Evolutionary conservation across 2,113 vertebrate genomes (phyloP), one percentile per base, ranked within the genome.

Genomic region (Saccopteryx leptura): DNA sequence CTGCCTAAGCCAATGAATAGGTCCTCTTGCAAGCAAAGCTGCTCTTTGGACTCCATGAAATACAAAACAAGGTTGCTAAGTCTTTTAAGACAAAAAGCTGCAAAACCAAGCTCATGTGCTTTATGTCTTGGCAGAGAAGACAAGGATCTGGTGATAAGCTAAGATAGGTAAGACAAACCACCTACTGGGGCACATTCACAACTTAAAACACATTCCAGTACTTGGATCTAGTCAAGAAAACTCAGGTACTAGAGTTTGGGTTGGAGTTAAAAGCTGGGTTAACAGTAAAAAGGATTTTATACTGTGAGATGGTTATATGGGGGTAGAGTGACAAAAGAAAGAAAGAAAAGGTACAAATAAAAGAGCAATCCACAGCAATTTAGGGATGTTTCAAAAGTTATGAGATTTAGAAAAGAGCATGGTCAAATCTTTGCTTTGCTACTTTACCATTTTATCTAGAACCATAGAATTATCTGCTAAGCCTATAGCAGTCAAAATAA

Each of bases 401-500:
- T 54, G 9, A 88, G 15, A 79, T 69, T 85, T 82, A 86, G 84
- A 81, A 91, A 92, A 82, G 23, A 89, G n/a, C 63, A 65, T 72
- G 21, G 50, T 65, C 9, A 83, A 72, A 87, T 87, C 31, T 93
- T 95, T 87, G 28, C 50, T 84, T 85, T 88, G 71, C 72, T 68
- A 87, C 28, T 75, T 26, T 91, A 63, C 58, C n/a, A 93, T 76
- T 95, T 93, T 96, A 85, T 91, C 76, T 81, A 93, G 88, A 97
- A 89, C 23, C 8, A 15, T 4, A 89, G 90, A 80, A 81, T 71
- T 54, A 89, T 17, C 75, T 89, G n/a, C 31, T 92, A 83, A 95
- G 15, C 9, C 52, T 48, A 90, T 0, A 96, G 15, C 52, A 94
- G 26, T n/a, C 69, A 79, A 0, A 23, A 8, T 39, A 65, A 86